Percentiles rank a stretch among this genome's conserved stretches.
Conservation (phyloP, 2,113 vertebrate genomes). For the Chamaetylas fuelleborni region DNA sequence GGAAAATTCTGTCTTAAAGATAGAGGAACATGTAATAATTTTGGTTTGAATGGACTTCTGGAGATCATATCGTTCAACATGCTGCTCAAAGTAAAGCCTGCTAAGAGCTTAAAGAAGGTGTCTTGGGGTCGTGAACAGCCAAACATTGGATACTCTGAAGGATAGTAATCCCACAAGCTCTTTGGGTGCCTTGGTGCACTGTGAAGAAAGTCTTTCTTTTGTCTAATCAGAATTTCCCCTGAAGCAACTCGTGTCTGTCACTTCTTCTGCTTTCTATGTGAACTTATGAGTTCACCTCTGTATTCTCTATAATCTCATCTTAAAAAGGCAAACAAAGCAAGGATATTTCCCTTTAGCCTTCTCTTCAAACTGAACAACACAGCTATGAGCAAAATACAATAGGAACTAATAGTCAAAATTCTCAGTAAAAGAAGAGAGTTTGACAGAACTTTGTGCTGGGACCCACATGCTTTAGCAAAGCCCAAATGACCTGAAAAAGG, state of each 20-base stretch:
- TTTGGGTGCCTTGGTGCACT: neutral
- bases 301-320: neutral
- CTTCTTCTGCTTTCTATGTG: neutral
- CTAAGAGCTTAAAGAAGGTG: neutral
- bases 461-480: neutral
- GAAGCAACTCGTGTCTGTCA: neutral
- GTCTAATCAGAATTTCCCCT: neutral
- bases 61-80: neutral
- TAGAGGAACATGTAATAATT: neutral
- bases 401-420: neutral
- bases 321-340: neutral
- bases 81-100: neutral
- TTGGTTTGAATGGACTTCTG: neutral
- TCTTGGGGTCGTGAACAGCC: neutral
- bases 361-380: neutral
- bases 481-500: neutral
- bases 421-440: neutral
- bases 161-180: neutral
- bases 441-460: neutral
- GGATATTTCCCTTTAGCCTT: neutral
- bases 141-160: neutral
- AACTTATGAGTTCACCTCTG: neutral
- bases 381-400: neutral
- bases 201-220: neutral
- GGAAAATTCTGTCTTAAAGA: neutral